Evolutionary conservation across 2,113 vertebrate species (phyloP), one percentile per base, ranked within the genome.

Genomic region (Petroica traversi): DNA sequence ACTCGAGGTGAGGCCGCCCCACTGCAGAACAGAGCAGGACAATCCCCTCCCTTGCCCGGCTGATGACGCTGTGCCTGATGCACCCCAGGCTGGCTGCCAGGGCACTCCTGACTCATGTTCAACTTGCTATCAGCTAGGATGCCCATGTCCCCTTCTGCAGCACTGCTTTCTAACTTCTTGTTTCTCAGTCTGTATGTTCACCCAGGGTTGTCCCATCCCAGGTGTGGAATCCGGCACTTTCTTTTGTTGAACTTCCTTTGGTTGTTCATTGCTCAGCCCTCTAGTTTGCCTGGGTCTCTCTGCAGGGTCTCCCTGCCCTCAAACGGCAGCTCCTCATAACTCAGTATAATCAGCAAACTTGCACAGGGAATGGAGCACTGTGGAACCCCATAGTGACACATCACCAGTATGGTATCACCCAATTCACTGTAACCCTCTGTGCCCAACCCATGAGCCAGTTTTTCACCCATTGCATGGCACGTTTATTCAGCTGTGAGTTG

Each of bases 1-100:
- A 58, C 71, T 49, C 0, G 0, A 66, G 20, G 13, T 49, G 51
- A 57, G 43, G 36, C 25, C 0, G 0, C 36, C 11, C 17, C 71
- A 66, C 34, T 1, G 0, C 25, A 58, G 14, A 67, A 24, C 29
- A 34, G 16, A 57, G 25, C 1, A 0, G 36, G 25, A 34, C 51
- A 75, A 75, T 49, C 20, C 16, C 16, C 13, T 49, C 5, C 31
- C 36, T 34, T 31, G 31, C 51, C 31, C 0, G 0, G 51, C 34
- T 49, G 38, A 25, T 1, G 0, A 41, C 31, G 51, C 51, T 41
- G 34, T 25, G 6, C 25, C 51, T 58, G 34, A 41, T 36, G 31
- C 5, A 0, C 16, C 24, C 1, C 20, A 33, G 36, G 18, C 36
- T 67, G 51, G 36, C 31, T 75, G 7, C 19, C 52, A 85, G 17